These are phyloP conservation scores for Solenodon paradoxus DNA, from an alignment of 2,113 vertebrate genomes.

Conservation along the genomic window DNA sequence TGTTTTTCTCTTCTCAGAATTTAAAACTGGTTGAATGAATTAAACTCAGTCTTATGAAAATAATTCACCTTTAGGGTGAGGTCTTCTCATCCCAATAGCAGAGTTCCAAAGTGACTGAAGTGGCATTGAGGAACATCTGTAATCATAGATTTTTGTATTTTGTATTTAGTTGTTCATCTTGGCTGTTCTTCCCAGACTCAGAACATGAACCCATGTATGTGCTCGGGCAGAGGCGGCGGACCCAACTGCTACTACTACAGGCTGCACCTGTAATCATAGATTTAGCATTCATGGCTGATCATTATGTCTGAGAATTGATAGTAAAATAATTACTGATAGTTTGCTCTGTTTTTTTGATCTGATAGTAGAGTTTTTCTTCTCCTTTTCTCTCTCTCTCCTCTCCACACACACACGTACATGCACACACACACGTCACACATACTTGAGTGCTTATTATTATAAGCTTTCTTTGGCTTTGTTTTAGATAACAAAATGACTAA, in stretches of 20 bases:
- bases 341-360: not conserved
- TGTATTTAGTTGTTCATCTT: no score
- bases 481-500: not conserved
- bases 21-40: constrained; percentile 51
- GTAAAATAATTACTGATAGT: not conserved
- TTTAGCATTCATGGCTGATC: not conserved
- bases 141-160: not conserved
- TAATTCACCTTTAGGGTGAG: constrained; percentile 43
- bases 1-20: constrained; percentile 60
- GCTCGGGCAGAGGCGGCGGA: no score
- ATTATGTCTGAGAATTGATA: not conserved
- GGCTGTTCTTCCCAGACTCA: no score
- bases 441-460: not conserved
- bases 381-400: not conserved
- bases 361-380: not conserved
- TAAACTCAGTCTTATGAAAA: constrained; percentile 51
- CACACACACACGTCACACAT: no score
- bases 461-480: no score
- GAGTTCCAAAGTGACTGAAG: not conserved
- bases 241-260: no score
- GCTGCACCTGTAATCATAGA: not conserved
- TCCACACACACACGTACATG: no score
- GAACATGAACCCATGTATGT: no score
- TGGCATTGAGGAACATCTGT: not conserved
- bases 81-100: not conserved